A percentile compares a stretch with the other conserved stretches of the same genome.
These are phyloP conservation scores for Corythornis cristatus DNA, from an alignment of 2,113 vertebrate genomes.

Conservation along the genomic window DNA sequence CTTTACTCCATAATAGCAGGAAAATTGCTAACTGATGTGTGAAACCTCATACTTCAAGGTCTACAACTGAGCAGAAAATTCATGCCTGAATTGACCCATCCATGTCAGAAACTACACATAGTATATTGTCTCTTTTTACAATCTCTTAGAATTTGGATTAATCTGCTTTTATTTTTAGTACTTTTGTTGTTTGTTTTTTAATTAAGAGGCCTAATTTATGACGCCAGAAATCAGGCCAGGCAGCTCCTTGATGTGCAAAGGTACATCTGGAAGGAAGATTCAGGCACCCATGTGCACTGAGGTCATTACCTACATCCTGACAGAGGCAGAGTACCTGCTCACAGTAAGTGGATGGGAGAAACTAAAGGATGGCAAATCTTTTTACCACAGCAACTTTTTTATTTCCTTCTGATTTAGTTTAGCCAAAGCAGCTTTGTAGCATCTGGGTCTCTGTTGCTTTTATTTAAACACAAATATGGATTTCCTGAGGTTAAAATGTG, in stretches of 20 bases:
- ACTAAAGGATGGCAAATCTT: background rate
- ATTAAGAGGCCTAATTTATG: background rate
- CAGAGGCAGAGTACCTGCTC: background rate
- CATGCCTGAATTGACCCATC: background rate
- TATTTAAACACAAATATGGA: background rate
- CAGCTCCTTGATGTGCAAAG: background rate
- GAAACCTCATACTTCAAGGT: background rate
- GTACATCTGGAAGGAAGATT: background rate
- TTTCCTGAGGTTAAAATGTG: background rate
- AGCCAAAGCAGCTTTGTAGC: background rate
- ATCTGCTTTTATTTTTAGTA: background rate
- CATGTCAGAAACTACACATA: background rate
- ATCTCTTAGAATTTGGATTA: background rate
- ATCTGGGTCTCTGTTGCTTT: background rate
- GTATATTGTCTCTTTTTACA: background rate
- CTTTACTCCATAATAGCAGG: background rate
- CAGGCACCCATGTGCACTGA: background rate
- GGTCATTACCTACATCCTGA: background rate
- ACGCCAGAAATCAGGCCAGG: background rate
- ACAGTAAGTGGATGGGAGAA: background rate
- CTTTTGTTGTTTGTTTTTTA: background rate
- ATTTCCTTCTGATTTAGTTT: background rate
- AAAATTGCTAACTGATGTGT: background rate
- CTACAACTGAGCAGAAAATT: background rate
- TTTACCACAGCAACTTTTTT: background rate